These are phyloP conservation scores for Pristionchus maxplancki DNA, from an alignment of 2,888 invertebrate genomes.

Conservation along the genomic window DNA sequence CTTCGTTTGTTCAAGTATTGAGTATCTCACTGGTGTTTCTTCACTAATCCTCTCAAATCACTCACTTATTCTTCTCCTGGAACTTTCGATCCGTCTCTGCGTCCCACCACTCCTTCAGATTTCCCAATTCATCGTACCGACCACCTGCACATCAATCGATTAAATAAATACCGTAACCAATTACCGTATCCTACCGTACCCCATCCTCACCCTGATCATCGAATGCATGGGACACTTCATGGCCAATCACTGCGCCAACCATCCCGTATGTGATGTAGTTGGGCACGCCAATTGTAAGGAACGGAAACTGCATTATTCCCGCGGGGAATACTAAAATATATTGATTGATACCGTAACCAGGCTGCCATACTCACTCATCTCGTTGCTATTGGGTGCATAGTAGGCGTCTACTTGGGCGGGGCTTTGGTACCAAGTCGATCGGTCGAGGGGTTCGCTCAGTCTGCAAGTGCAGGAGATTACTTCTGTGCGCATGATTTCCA, in stretches of 20 bases:
- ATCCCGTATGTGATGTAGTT: slow-evolving; percentile 73
- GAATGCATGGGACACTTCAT: slow-evolving; percentile 76
- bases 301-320: slow-evolving; percentile 77
- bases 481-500: too few species aligned
- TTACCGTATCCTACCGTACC: not conserved
- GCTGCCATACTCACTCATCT: slow-evolving; percentile 70
- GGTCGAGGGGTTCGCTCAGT: slow-evolving; percentile 64
- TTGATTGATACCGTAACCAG: not conserved
- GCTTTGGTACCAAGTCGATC: slow-evolving; percentile 73
- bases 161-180: not conserved
- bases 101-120: slow-evolving; percentile 77
- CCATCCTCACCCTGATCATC: slow-evolving; percentile 69
- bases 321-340: slow-evolving; percentile 74
- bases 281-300: slow-evolving; percentile 73
- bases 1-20: too few species aligned
- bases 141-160: slow-evolving; percentile 60
- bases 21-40: not conserved
- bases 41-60: not conserved
- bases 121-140: slow-evolving; percentile 73
- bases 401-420: slow-evolving; percentile 77
- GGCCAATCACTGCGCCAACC: slow-evolving; percentile 76
- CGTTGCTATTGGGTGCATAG: slow-evolving; percentile 75
- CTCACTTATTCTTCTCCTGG: slow-evolving; percentile 66
- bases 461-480: slow-evolving; percentile 47
- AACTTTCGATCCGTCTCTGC: slow-evolving; percentile 71